Evolutionary conservation across 2,888 invertebrate species (phyloP).

Genomic region (Nesidiocoris tenuis): DNA sequence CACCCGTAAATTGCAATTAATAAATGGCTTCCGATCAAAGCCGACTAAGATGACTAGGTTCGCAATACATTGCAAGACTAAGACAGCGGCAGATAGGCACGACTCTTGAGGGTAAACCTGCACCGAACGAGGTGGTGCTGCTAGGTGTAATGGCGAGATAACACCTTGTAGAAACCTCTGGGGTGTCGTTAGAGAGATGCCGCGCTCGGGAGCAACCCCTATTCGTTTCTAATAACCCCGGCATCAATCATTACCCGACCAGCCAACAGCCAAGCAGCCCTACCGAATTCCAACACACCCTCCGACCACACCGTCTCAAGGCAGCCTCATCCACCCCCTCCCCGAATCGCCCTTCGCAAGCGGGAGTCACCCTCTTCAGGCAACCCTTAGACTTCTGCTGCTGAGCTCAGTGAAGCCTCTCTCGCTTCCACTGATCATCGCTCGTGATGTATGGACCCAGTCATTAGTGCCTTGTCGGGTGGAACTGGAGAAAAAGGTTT

Average conservation of each 20-base stretch:
- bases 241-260: slow-evolving; percentile 41
- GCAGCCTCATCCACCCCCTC: not conserved
- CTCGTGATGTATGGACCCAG: slow-evolving; percentile 38
- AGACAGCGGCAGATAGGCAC: not conserved
- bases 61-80: no score
- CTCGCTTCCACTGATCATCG: slow-evolving; percentile 34
- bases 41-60: no score
- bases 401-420: not conserved
- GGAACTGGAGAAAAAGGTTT: slow-evolving; percentile 25
- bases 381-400: not conserved
- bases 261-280: not conserved
- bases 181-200: slow-evolving; percentile 35
- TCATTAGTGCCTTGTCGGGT: slow-evolving; percentile 21
- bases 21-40: no score
- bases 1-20: no score
- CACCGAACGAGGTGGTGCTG: not conserved
- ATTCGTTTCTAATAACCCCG: slow-evolving; percentile 42
- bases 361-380: not conserved
- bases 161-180: slow-evolving; percentile 36
- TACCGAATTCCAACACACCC: not conserved
- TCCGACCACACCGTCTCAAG: not conserved
- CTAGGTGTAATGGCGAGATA: slow-evolving; percentile 41
- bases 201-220: slow-evolving; percentile 27
- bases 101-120: not conserved
- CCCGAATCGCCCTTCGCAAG: no score